Conservation (phyloP, 2,797 vertebrate genomes). For the Podarcis lilfordi region DNA sequence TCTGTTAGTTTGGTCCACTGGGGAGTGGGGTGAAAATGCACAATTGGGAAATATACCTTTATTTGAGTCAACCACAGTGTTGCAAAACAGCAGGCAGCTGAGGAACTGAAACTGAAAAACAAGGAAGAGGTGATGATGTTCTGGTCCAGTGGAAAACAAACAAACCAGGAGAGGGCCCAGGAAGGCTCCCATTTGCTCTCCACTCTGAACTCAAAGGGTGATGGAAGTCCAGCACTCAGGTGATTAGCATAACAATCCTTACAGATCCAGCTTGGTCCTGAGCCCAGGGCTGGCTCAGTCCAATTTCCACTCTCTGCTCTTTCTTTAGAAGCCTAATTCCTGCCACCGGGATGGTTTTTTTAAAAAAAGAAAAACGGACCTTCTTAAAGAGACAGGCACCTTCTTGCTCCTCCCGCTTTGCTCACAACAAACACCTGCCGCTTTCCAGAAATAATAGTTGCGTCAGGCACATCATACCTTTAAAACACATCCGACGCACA, state of each 20-base stretch:
- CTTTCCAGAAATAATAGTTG: conserved; percentile 42
- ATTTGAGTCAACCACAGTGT: too few relatives aligned
- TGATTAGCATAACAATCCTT: conserved; percentile 84
- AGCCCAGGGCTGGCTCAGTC: conserved; percentile 79
- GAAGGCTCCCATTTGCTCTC: neutral
- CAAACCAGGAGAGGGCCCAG: neutral
- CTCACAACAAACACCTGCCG: neutral
- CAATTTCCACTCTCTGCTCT: conserved; percentile 80
- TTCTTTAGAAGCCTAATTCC: conserved; percentile 84
- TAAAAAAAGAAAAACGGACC: conserved; percentile 57
- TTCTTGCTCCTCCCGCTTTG: conserved; percentile 40
- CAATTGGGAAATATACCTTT: too few relatives aligned
- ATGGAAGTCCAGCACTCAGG: conserved; percentile 79
- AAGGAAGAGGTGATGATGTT: neutral
- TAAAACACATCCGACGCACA: too few relatives aligned
- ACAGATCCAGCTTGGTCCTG: conserved; percentile 76
- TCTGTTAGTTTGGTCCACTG: neutral
- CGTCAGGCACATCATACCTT: too few relatives aligned
- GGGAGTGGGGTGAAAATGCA: too few relatives aligned
- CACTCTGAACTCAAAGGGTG: conserved; percentile 76
- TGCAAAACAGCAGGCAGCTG: too few relatives aligned
- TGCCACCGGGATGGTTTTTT: conserved; percentile 65
- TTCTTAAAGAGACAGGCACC: conserved; percentile 78
- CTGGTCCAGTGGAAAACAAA: neutral
- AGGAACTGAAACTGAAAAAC: too few relatives aligned